Base-by-base conservation (phyloP, 92 coral and sea anemone species). In the Siderastrea siderea region DNA sequence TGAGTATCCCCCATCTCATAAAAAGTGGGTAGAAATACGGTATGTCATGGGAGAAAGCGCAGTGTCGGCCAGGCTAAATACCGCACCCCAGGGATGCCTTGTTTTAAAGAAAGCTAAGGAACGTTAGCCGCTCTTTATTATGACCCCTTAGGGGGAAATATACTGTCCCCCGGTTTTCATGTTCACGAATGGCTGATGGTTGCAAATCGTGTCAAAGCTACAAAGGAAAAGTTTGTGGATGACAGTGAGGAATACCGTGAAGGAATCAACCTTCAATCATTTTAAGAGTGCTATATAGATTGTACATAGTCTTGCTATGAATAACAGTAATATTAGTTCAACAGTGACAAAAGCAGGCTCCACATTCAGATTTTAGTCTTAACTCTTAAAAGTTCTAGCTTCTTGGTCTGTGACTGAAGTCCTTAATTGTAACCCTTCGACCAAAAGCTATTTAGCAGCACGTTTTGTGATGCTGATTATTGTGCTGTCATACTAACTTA, bases 231-330 rank as follows among this genome's bases (percentile, higher is more conserved):
- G 45, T 16, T 54, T 44, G 5, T 9, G 0, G 58, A 46, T 15
- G 67, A 68, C 16, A 14, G 3, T 47, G 44, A 67, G 10, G 67
- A 55, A 1, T 52, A 3, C 16, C 3, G 5, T 4, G 16, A 2
- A 54, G 38, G 62, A 13, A 45, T 44, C 54, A 15, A 2, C 12
- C 43, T 43, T 53, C 7, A 51, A 50, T 44, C 47, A 68, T 3
- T 81, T 81, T 45, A 68, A 68, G 47, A 81, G 66, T 68, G 85
- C 85, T 14, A 53, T 81, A 43, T 81, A 81, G 54, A 48, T 26
- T 26, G 38, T 0, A 26, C 38, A 26, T 0, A 26, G 38, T 0
- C 38, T 26, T 26, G 38, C 38, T 26, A 26, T 0, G 38, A 26
- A 26, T 26, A 26, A 26, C 38, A 26, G 38, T 26, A 26, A 26